Evolutionary conservation across 1,140 invertebrate species (phyloP), one percentile per base, ranked within the genome.

Genomic region (Meteorus sp.): DNA sequence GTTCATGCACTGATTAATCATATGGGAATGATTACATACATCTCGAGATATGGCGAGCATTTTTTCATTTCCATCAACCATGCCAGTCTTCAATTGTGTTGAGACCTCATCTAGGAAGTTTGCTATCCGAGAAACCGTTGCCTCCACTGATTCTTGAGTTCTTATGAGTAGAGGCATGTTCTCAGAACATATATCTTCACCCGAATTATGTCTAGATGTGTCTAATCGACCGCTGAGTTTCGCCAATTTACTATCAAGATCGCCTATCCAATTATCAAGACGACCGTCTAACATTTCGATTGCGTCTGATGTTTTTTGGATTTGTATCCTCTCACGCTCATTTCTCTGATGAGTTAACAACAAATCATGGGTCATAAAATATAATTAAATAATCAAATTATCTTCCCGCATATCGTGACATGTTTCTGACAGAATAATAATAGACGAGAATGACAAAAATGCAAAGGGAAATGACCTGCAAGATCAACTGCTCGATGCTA

Each of bases 251-350:
- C 81, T 82, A 41, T 84, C 83, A 3, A 85, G 66, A 54, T 79
- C 77, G 6, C 76, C 73, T 3, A 83, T 68, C 39, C 86, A 83
- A 19, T 78, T 72, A 20, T 85, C 81, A 59, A 91, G 69, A 50
- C 85, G 84, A 56, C 81, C 85, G 68, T 88, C 83, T 59, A 90
- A 82, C 25, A 84, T 82, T 37, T 87, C 85, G 8, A 90, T 75
- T 3, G 81, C 81, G 61, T 89, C 87, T 35, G 82, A 80, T 0
- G 85, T 86, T 66, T 89, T 89, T 56, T 89, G 85, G 53, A 88
- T 79, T 60, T 89, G 86, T 17, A 81, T 79, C 53, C 86, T 84
- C 59, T 89, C 87, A 53, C 84, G 75, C 66, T 88, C 86, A 66
- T 89, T 86, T 69, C 83, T 85, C 84, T 89, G 65, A 53, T 51